Evolutionary conservation across 2,113 vertebrate genomes (phyloP), one percentile per base, ranked within the genome.

Genomic region (Leptosomus discolor): DNA sequence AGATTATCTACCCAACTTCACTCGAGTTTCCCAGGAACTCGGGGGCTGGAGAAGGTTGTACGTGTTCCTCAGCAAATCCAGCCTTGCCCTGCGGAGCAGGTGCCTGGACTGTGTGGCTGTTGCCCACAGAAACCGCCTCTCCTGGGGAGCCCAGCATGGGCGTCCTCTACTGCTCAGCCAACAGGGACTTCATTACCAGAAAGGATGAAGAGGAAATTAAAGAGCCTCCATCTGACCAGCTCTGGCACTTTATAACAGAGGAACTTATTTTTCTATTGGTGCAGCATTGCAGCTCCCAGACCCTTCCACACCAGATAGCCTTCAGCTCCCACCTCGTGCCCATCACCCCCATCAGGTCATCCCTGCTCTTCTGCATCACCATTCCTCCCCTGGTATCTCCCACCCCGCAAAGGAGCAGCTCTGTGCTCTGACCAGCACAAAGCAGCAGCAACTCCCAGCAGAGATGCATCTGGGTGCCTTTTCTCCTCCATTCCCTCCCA

Each of bases 61-160:
- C 4, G 0, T 3, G 6, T 36, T 50, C 27, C 68, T 56, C 14
- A 63, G 57, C 45, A 71, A 4, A 29, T 82, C 24, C 45, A 90
- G 43, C 58, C 60, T 80, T 51, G 6, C 18, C n/a, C 11, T 24
- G 1, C 0, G 4, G 29, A 77, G 46, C 48, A 1, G 8, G 21
- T 1, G 3, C 17, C 19, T 12, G 19, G 27, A 43, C 45, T 0
- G 0, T 1, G 17, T 0, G 2, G 51, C 64, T 34, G 12, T 17
- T 46, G 46, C 46, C 43, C 34, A 58, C 41, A 71, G 36, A 54
- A 21, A 20, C 58, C 8, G 1, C 34, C 26, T 63, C 27, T 70
- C 16, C 50, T 0, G 0, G 5, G 37, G 17, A 71, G 4, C 57
- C 50, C 50, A 24, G 43, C 4, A 2, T 0, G 2, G 36, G n/a